Base-by-base conservation (phyloP, 2,113 vertebrate genomes). In the Hoplias malabaricus region DNA sequence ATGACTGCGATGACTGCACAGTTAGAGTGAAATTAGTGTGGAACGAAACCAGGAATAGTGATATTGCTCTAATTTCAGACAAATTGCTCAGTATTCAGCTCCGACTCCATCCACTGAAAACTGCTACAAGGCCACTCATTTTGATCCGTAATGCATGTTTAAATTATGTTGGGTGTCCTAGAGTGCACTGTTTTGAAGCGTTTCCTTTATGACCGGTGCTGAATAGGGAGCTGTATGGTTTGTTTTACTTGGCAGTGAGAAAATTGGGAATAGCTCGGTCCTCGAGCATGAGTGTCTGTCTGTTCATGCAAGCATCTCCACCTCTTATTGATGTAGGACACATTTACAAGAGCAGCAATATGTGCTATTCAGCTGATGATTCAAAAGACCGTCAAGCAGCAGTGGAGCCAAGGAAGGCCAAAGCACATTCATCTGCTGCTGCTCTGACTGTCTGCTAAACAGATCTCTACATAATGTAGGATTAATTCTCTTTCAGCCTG, bases 321-420 rank as follows among this genome's bases (percentile, higher is more conserved):
- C 79, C 84, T 78, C 78, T 80, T 73, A 81, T 68, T 77, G 77
- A 79, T 81, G 70, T 72, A 69, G 63, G 81, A 75, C 77, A 75
- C 69, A 59, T 42, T 33, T 78, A 79, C 71, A 72, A 68, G 61
- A 69, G 75, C 43, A 48, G 82, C 73, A 73, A 81, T 54, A 72
- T 80, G 83, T 74, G 70, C 79, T 78, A 88, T 89, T 92, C 84
- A 90, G 72, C 29, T 73, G 38, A 79, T 79, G 77, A 89, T 89
- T 86, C 73, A 88, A 89, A 89, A 83, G 80, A 83, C 59, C 78
- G 65, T 68, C 84, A 76, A 75, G 76, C 69, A 67, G 56, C 31
- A 38, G 25, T 62, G 38, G 29, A 73, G 71, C 78, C 38, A 82
- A 88, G 86, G 88, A 89, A 90, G 86, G 87, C 84, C 87, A 88